Evolutionary conservation across 2,113 vertebrate species (phyloP).

Genomic region (rat (Rattus norvegicus)): GRCr8 NC_086032.1:15093501-15094000

Average conservation of each 20-base stretch:
- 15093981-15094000: background rate
- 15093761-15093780: constrained; percentile 96
- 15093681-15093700: constrained; percentile 49
- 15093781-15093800: constrained; percentile 95
- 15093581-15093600: background rate
- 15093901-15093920: constrained; percentile 95
- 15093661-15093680: background rate
- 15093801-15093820: constrained; percentile 98
- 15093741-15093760: constrained; percentile 99
- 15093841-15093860: constrained; percentile 97
- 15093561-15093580: background rate
- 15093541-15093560: background rate
- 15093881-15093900: constrained; percentile 93
- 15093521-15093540: constrained; percentile 88
- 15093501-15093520: constrained; percentile 94
- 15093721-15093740: constrained; percentile 92
- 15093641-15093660: background rate
- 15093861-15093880: constrained; percentile 92
- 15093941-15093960: constrained; percentile 96
- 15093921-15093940: constrained; percentile 97
- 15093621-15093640: background rate
- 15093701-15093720: constrained; percentile 93
- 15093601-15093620: background rate
- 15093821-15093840: constrained; percentile 97
- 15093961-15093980: constrained; percentile 1